These are phyloP conservation scores for Chauna torquata DNA, from an alignment of 2,113 vertebrate species.

Conservation along the genomic window DNA sequence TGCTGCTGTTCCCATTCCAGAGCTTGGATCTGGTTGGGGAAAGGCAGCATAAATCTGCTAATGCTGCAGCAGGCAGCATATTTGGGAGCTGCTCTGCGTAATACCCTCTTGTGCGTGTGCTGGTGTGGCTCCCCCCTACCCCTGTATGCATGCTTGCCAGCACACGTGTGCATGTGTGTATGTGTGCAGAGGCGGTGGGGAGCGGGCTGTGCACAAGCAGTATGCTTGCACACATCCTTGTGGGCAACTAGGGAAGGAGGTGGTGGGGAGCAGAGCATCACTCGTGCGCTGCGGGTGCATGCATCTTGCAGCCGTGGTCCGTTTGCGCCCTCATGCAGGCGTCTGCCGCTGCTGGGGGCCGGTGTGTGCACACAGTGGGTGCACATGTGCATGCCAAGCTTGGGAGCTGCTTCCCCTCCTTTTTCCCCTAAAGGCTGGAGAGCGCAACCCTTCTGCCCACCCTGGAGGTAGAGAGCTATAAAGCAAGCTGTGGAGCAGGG, in stretches of 20 bases:
- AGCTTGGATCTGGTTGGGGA: slow-evolving; percentile 16
- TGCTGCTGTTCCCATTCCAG: slow-evolving; percentile 36
- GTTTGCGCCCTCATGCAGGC: background rate
- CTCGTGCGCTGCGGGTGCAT: background rate
- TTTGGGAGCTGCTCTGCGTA: slow-evolving; percentile 3
- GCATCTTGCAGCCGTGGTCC: background rate
- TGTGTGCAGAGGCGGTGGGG: background rate
- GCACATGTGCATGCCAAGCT: background rate
- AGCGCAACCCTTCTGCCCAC: background rate
- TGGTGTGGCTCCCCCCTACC: background rate
- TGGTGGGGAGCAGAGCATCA: background rate
- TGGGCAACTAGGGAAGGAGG: background rate
- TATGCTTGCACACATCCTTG: background rate
- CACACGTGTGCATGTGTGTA: background rate
- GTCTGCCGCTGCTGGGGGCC: background rate
- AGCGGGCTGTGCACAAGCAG: background rate
- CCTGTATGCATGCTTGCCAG: background rate
- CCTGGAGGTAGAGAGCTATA: background rate
- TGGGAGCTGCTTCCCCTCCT: background rate
- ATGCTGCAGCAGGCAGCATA: slow-evolving; percentile 46
- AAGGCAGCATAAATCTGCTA: slow-evolving; percentile 53
- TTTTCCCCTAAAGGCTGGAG: background rate
- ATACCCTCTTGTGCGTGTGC: background rate
- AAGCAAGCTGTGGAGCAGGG: background rate
- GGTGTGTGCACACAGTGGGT: background rate